A percentile compares a stretch with the other conserved stretches of the same genome.
These are phyloP conservation scores for Tympanuchus pallidicinctus DNA, from an alignment of 2,113 vertebrate genomes.

Conservation along the genomic window DNA sequence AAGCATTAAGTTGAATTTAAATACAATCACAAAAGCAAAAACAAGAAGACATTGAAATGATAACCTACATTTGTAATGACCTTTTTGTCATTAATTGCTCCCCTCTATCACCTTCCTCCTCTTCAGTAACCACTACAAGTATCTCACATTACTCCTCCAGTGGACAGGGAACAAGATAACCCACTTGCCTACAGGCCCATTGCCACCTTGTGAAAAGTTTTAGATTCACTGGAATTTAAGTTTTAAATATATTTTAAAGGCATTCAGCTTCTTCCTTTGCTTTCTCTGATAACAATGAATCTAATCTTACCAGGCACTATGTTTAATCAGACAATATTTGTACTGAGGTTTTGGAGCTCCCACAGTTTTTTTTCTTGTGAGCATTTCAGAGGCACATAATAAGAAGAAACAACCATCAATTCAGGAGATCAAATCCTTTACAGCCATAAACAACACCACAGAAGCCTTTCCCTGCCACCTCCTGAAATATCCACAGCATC, in stretches of 20 bases:
- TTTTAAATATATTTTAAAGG: slow-evolving; percentile 2
- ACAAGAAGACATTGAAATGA: neutral
- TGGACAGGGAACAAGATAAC: fast-evolving
- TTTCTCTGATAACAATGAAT: neutral
- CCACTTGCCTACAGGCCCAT: neutral
- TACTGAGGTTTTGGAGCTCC: neutral
- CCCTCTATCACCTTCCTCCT: neutral
- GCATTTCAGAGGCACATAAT: neutral
- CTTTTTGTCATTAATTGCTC: neutral
- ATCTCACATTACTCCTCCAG: neutral
- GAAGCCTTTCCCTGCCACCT: neutral
- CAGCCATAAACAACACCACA: neutral
- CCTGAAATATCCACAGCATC: neutral
- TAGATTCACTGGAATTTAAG: neutral
- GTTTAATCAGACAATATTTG: neutral
- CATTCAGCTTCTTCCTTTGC: neutral
- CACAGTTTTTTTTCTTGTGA: neutral
- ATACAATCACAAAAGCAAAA: neutral
- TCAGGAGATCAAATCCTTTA: neutral
- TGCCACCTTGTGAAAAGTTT: neutral
- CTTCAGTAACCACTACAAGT: neutral
- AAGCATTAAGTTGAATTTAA: neutral
- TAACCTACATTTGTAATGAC: neutral
- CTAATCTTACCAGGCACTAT: neutral
- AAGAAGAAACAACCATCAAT: neutral